These are phyloP conservation scores for Leucoma salicis DNA, from an alignment of 2,888 invertebrate species.

Conservation along the genomic window DNA sequence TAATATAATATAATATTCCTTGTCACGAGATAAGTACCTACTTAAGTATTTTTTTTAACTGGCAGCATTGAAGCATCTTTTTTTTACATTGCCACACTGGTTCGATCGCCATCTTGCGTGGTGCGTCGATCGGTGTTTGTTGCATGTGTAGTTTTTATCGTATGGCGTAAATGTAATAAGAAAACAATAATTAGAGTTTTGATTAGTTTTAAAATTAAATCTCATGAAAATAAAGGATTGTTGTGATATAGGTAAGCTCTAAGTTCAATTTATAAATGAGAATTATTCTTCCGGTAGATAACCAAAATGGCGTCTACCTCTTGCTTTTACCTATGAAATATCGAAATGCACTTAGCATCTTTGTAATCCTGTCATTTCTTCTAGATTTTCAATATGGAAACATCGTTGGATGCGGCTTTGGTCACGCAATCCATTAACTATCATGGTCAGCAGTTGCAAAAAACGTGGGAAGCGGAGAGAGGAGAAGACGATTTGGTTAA, in stretches of 20 bases:
- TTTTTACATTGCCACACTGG: background rate
- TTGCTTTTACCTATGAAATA: background rate
- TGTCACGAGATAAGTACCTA: no score
- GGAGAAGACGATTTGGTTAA: constrained; percentile 88
- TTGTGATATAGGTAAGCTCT: constrained; percentile 1
- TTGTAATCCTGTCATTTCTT: constrained; percentile 11
- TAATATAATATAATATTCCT: no score
- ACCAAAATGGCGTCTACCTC: constrained; percentile 35
- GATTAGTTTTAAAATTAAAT: no score
- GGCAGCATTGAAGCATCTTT: no score
- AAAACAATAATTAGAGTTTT: no score
- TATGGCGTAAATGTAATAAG: background rate
- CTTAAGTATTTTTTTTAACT: no score
- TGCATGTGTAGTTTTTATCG: no score
- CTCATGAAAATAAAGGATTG: background rate
- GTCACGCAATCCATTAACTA: constrained; percentile 90
- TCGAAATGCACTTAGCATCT: background rate
- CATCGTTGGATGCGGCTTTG: constrained; percentile 72
- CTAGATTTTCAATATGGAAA: constrained; percentile 55
- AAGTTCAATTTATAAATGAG: background rate
- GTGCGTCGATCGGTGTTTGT: background rate
- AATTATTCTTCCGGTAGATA: background rate
- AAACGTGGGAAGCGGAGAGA: constrained; percentile 93
- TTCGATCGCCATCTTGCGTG: background rate
- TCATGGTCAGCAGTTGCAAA: constrained; percentile 93